Conservation (phyloP, 2,888 invertebrate species). For the Drosophila pegasa region DNA sequence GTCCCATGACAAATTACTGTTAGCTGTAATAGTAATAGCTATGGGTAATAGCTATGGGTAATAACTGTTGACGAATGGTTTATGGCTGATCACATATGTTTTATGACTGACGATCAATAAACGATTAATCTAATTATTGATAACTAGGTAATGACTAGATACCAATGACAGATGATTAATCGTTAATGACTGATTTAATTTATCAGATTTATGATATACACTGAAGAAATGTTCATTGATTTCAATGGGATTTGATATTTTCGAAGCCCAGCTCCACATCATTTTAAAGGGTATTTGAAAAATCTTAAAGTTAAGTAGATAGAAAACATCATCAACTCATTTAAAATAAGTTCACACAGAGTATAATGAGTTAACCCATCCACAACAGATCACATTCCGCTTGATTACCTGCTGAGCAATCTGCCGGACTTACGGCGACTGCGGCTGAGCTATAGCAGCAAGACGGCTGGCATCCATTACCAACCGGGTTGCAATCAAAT, state of each 20-base stretch:
- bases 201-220: too few relatives aligned
- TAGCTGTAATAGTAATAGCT: too few relatives aligned
- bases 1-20: too few relatives aligned
- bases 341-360: neutral
- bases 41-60: too few relatives aligned
- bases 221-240: too few relatives aligned
- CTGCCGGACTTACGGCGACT: constrained; percentile 83
- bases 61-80: neutral
- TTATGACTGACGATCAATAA: neutral
- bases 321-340: neutral
- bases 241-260: too few relatives aligned
- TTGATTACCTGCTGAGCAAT: constrained; percentile 84
- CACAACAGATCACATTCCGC: constrained; percentile 84
- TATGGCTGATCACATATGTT: too few relatives aligned
- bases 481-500: constrained; percentile 83
- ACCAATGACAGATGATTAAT: neutral
- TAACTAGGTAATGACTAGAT: neutral
- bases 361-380: constrained; percentile 33
- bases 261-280: too few relatives aligned
- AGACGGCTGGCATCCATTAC: constrained; percentile 83
- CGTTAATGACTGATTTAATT: too few relatives aligned
- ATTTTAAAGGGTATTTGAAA: neutral
- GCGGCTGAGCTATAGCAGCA: constrained; percentile 83
- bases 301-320: neutral
- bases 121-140: neutral